Evolutionary conservation across 2,888 invertebrate genomes (phyloP), one percentile per base, ranked within the genome.

Genomic region (Eulithis prunata): DNA sequence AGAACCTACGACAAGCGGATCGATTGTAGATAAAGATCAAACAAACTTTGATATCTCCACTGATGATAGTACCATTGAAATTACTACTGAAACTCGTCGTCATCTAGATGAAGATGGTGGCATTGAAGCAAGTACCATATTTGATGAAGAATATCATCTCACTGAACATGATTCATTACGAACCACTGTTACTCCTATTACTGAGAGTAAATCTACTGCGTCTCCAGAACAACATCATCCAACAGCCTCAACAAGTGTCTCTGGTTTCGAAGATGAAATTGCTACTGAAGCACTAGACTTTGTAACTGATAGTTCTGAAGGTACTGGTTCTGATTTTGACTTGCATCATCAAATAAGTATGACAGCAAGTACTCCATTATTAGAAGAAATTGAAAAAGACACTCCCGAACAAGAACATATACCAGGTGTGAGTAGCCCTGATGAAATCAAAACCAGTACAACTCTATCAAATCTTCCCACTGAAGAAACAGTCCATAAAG

Each of bases 341-440:
- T 54, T 62, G 21, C 68, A 62, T 64, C 59, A 56, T 58, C 63
- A 70, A 52, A 57, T 64, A 36, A 66, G 57, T 7, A 49, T 68
- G 14, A 68, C 71, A 13, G 59, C 73, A 56, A 75, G 71, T 56
- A 76, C 76, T 14, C 74, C 74, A 28, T 70, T 73, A 64, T 53
- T 77, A 53, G 75, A 77, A 69, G 77, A 77, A 70, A 73, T 77
- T 56, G 77, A 77, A 68, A 70, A 73, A 69, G 74, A 73, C 51
- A 71, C 73, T 11, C 70, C 36, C 21, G 71, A 67, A 49, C 55
- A 68, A 54, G 67, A 66, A 28, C 55, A 54, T 51, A 41, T 66
- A 49, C 41, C 68, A 49, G 62, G 46, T 56, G 66, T 57, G 49
- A 53, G 53, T 41, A 64, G 54, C 28, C 53, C 57, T 46, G 66